These are phyloP conservation scores for Idris sp. DNA, from an alignment of 1,140 invertebrate species.

Conservation along the genomic window DNA sequence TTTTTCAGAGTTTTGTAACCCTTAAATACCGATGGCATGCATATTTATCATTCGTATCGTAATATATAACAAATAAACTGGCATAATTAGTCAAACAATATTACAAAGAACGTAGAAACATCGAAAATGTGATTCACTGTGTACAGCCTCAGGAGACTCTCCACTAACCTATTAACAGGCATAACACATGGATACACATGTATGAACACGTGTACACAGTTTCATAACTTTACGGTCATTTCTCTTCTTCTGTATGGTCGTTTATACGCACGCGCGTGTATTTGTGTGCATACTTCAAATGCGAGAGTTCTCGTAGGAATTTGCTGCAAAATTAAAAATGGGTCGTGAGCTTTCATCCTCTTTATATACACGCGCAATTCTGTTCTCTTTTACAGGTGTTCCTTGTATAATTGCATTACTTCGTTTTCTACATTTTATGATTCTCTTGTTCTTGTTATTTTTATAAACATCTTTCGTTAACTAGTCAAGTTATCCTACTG, in stretches of 20 bases:
- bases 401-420: slow-evolving; percentile 42
- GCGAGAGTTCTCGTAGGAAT: slow-evolving; percentile 39
- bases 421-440: slow-evolving; percentile 16
- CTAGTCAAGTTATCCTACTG: too few relatives aligned
- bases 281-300: slow-evolving; percentile 10
- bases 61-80: slow-evolving; percentile 37
- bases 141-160: slow-evolving; percentile 73
- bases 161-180: slow-evolving; percentile 76
- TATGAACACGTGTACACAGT: slow-evolving; percentile 58
- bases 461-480: slow-evolving; percentile 21
- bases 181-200: slow-evolving; percentile 73
- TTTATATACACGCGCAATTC: slow-evolving; percentile 38
- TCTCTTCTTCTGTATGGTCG: slow-evolving; percentile 26
- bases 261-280: not conserved
- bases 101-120: slow-evolving; percentile 65
- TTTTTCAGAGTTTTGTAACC: too few relatives aligned
- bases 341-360: slow-evolving; percentile 51
- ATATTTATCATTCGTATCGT: too few relatives aligned
- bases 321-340: slow-evolving; percentile 56
- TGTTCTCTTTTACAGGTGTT: slow-evolving; percentile 44
- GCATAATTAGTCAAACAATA: slow-evolving; percentile 43
- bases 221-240: slow-evolving; percentile 50
- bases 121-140: slow-evolving; percentile 75
- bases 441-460: slow-evolving; percentile 29
- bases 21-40: too few relatives aligned